Percentiles rank a stretch among this genome's conserved stretches.
These are phyloP conservation scores for Liposcelis brunnea DNA, from an alignment of 2,888 invertebrate genomes.

Conservation along the genomic window DNA sequence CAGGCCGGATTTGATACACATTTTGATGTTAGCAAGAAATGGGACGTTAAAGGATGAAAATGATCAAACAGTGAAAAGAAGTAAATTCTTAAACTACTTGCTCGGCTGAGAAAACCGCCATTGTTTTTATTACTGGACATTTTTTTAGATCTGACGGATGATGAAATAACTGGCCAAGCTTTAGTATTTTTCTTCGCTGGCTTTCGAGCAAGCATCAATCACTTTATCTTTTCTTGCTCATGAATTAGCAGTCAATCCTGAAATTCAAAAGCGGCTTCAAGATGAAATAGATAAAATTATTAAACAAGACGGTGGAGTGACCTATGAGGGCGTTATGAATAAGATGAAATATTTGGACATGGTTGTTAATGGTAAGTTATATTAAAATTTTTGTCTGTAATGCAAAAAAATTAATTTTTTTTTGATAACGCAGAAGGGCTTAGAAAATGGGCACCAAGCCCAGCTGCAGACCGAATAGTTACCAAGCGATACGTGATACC, in stretches of 20 bases:
- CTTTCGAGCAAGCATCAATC: slow-evolving; percentile 34
- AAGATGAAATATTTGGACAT: slow-evolving; percentile 32
- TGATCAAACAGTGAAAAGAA: no score
- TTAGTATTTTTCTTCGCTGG: slow-evolving; percentile 35
- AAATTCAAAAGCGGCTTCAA: slow-evolving; percentile 28
- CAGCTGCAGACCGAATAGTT: slow-evolving; percentile 34
- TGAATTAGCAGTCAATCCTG: slow-evolving; percentile 30
- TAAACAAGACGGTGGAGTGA: slow-evolving; percentile 23
- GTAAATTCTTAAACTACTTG: no score
- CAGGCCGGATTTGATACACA: no score
- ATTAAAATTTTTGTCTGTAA: background rate
- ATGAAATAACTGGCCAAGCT: slow-evolving; percentile 34
- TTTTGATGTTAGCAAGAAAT: no score
- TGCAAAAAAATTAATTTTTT: background rate
- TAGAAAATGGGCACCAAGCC: slow-evolving; percentile 37
- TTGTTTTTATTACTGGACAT: no score
- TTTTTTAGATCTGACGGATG: no score
- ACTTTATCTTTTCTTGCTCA: slow-evolving; percentile 30
- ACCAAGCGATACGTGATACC: slow-evolving; percentile 36
- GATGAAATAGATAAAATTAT: slow-evolving; percentile 27
- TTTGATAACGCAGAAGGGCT: slow-evolving; percentile 40
- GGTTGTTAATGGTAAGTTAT: slow-evolving; percentile 27
- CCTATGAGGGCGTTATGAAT: slow-evolving; percentile 29
- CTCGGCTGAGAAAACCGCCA: no score
- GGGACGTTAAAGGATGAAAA: no score